Percentiles rank a stretch among this genome's conserved stretches.
Evolutionary conservation across 2,113 vertebrate genomes (phyloP).

Genomic region (Gobio gobio): DNA sequence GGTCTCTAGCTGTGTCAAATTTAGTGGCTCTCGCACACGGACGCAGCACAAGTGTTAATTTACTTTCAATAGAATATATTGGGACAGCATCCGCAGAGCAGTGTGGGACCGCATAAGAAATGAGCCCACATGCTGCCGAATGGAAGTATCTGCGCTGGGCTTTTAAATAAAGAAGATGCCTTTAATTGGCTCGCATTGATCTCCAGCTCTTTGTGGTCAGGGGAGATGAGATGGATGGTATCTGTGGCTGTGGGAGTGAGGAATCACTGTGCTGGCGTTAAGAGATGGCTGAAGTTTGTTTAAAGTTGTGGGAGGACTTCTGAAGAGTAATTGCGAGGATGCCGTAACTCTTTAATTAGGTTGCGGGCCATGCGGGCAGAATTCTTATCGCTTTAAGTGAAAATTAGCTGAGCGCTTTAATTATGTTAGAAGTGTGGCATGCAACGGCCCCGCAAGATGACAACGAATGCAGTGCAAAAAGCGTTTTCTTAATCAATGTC

Average conservation of each 20-base stretch:
- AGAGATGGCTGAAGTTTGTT: slow-evolving; percentile 23
- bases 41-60: background rate
- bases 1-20: background rate
- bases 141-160: background rate
- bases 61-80: slow-evolving; percentile 4
- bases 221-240: slow-evolving; percentile 33
- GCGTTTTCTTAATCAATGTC: background rate
- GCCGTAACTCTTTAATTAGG: slow-evolving; percentile 3
- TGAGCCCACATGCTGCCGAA: slow-evolving; percentile 15
- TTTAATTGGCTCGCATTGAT: slow-evolving; percentile 42
- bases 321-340: background rate
- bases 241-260: slow-evolving; percentile 28
- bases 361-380: background rate
- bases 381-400: slow-evolving; percentile 18
- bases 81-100: slow-evolving; percentile 20
- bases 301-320: slow-evolving; percentile 2
- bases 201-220: slow-evolving; percentile 31
- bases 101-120: slow-evolving; percentile 13
- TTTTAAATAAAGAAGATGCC: slow-evolving; percentile 38
- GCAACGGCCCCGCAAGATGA: background rate
- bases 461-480: background rate
- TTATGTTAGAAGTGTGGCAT: background rate
- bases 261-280: slow-evolving; percentile 14
- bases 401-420: background rate
- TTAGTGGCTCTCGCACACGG: background rate